Evolutionary conservation across 2,888 invertebrate genomes (phyloP), one percentile per base, ranked within the genome.

Genomic region (Lymantria dispar): DNA sequence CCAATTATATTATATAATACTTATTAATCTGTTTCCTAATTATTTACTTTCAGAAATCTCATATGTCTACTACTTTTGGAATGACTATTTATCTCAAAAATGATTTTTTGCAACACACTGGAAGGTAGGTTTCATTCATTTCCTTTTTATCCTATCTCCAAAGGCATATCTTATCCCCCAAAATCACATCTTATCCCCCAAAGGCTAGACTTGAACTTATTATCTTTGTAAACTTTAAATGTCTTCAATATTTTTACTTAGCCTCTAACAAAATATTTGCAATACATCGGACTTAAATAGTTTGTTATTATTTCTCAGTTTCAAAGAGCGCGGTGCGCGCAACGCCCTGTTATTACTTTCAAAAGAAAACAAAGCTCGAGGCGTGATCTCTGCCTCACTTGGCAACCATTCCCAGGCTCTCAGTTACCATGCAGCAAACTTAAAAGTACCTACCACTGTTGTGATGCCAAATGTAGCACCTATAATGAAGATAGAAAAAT

Each of bases 381-480:
- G 98, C 0, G 97, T 98, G 0, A 96, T 98, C 52, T 97, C 98
- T 0, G 98, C 98, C 0, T 98, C 98, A 0, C 93, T 98, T 48
- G 98, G 98, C 0, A 99, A 98, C 82, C 98, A 99, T 85, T 98
- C 99, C 0, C 94, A 97, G 72, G 94, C 89, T 0, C 75, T 97
- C 43, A 94, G 95, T 61, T 97, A 95, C 78, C 97, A 97, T 76
- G 97, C 96, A 0, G 89, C 93, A 62, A 92, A 93, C 52, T 89
- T 97, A 8, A 89, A 91, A 39, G 92, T 96, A 22, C 94, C 95
- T 0, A 94, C 94, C 0, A 96, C 96, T 0, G 97, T 99, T 7
- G 96, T 99, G n/a, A 98, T 99, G 98, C 98, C 98, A 0, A 94
- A 94, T 39, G 94, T 97, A 0, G 98, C 98, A 0, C 98, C 98